These are phyloP conservation scores for Trachelus iudaicus DNA, from an alignment of 2,888 invertebrate species.

Conservation along the genomic window DNA sequence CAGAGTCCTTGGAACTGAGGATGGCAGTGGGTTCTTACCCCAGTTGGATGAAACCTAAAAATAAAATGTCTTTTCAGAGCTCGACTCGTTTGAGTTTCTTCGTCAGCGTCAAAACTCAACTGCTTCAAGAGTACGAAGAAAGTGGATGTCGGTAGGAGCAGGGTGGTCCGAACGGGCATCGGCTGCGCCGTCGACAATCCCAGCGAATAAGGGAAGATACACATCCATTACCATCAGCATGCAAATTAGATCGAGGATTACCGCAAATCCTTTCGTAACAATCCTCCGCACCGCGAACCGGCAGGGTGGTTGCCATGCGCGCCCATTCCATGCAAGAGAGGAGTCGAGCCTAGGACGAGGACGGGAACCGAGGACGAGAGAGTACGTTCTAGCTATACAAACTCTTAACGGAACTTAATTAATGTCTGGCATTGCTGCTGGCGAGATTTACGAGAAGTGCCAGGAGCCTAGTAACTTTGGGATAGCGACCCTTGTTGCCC, in stretches of 20 bases:
- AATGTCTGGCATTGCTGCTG: constrained; percentile 53
- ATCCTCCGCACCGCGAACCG: constrained; percentile 42
- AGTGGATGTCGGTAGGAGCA: constrained; percentile 11
- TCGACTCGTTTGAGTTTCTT: too few species aligned
- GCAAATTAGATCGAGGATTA: constrained; percentile 64
- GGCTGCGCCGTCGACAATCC: constrained; percentile 10
- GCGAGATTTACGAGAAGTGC: constrained; percentile 45
- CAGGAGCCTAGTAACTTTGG: constrained; percentile 3
- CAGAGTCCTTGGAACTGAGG: too few species aligned
- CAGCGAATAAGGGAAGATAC: constrained; percentile 54
- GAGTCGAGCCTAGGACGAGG: constrained; percentile 29
- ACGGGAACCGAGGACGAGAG: background rate
- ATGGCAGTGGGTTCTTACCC: too few species aligned
- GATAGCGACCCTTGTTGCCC: too few species aligned
- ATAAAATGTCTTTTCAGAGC: too few species aligned
- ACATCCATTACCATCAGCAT: constrained; percentile 64
- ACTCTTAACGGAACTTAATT: constrained; percentile 60
- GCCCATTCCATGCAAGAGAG: constrained; percentile 20
- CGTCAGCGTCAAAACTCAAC: too few species aligned
- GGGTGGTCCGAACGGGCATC: constrained; percentile 14
- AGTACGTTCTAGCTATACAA: constrained; percentile 34
- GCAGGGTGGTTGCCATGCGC: constrained; percentile 8
- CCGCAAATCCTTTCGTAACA: constrained; percentile 63
- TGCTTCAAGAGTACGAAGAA: background rate
- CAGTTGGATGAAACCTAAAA: too few species aligned